phyloP scores from a whole-genome alignment of 2,113 vertebrate species.

The Phoxinus phoxinus region DNA sequence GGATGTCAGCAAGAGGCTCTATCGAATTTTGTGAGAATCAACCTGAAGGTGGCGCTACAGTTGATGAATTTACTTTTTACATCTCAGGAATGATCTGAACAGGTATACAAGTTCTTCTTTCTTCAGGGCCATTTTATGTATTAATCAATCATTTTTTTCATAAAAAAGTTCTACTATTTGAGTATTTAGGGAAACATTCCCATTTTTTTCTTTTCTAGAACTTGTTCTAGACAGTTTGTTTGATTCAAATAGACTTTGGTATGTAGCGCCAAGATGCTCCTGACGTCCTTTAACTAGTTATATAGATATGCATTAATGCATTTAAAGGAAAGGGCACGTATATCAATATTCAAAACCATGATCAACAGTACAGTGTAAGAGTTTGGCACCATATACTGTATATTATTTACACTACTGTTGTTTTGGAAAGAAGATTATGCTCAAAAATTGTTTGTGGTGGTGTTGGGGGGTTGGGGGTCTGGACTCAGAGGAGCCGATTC shows the following conservation, averaged over 20 bases:
- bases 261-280: neutral
- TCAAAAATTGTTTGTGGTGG: too few species aligned
- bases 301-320: neutral
- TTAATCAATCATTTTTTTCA: neutral
- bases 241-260: neutral
- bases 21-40: neutral
- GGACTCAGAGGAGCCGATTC: too few species aligned
- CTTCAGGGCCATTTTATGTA: neutral
- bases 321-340: neutral
- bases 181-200: neutral
- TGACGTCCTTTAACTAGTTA: neutral
- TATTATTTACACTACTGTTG: neutral
- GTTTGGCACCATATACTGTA: neutral
- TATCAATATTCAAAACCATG: neutral
- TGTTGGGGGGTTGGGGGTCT: too few species aligned
- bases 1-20: neutral
- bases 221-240: neutral
- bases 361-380: neutral
- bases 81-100: neutral
- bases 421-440: too few species aligned
- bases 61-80: neutral
- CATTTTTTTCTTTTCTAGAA: neutral
- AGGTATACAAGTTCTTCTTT: neutral
- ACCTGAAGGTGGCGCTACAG: neutral
- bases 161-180: neutral